Percentiles rank a stretch among this genome's conserved stretches.
These are phyloP conservation scores for Notarius lentiginosus DNA, from an alignment of 2,113 vertebrate genomes.

Conservation along the genomic window DNA sequence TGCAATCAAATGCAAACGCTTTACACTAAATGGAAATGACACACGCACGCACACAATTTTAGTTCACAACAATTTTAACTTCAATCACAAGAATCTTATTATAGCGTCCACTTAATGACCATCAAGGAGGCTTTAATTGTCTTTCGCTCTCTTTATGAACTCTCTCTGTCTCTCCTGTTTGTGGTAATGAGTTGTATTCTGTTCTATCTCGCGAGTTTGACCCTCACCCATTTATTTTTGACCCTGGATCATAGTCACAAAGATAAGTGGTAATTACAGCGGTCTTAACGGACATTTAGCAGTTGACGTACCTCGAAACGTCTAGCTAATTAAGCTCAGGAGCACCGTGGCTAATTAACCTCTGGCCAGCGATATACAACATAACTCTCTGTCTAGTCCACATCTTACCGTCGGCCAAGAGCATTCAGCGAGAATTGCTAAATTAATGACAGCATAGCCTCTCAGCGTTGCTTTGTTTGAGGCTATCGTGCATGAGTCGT, in stretches of 20 bases:
- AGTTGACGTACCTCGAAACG: background rate
- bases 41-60: background rate
- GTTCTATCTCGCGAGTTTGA: background rate
- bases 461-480: background rate
- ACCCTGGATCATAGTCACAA: background rate
- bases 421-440: background rate
- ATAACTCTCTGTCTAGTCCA: background rate
- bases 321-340: background rate
- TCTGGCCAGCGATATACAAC: background rate
- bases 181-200: background rate
- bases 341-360: background rate
- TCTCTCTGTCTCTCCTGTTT: background rate
- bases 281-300: background rate
- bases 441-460: background rate
- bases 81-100: background rate
- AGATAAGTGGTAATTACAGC: background rate
- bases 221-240: background rate
- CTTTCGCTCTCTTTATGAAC: background rate
- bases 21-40: background rate
- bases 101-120: background rate
- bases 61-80: background rate
- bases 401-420: background rate
- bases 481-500: background rate
- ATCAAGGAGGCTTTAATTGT: background rate
- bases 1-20: background rate